phyloP scores from a whole-genome alignment of 2,113 vertebrate genomes.

The Actinemys pallida region DNA sequence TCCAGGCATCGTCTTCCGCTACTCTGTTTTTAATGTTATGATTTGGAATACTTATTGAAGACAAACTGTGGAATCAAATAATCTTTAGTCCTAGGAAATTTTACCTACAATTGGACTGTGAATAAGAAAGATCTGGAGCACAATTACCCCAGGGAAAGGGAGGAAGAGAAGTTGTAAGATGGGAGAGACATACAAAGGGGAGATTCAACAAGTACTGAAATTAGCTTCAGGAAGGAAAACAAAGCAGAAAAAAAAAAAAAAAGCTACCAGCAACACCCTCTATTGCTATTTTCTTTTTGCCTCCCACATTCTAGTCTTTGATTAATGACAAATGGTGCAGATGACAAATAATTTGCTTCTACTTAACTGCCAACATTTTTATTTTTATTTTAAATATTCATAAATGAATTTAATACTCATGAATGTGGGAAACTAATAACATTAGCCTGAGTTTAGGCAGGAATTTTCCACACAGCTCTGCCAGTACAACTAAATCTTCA shows the following conservation, averaged over 20 bases:
- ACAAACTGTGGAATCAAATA: not conserved
- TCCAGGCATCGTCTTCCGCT: not conserved
- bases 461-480: slow-evolving; percentile 12
- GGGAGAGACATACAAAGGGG: not conserved
- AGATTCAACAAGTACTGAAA: not conserved
- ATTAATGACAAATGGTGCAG: slow-evolving; percentile 23
- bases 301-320: slow-evolving; percentile 6
- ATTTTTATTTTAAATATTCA: slow-evolving; percentile 54
- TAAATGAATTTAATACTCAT: slow-evolving; percentile 17
- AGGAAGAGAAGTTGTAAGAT: not conserved
- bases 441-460: not conserved
- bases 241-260: not conserved
- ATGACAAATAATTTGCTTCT: slow-evolving; percentile 37
- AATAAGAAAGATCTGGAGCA: not conserved
- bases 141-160: not conserved
- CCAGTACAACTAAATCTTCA: slow-evolving; percentile 5
- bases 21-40: accelerated
- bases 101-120: not conserved
- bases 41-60: not conserved
- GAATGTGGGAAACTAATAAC: slow-evolving; percentile 4
- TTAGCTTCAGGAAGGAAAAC: not conserved
- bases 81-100: not conserved
- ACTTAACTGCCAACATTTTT: slow-evolving; percentile 31
- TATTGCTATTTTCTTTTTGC: not conserved
- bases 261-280: not conserved